Evolutionary conservation across 2,113 vertebrate genomes (phyloP), one percentile per base, ranked within the genome.

Genomic region (Eurypyga helias): DNA sequence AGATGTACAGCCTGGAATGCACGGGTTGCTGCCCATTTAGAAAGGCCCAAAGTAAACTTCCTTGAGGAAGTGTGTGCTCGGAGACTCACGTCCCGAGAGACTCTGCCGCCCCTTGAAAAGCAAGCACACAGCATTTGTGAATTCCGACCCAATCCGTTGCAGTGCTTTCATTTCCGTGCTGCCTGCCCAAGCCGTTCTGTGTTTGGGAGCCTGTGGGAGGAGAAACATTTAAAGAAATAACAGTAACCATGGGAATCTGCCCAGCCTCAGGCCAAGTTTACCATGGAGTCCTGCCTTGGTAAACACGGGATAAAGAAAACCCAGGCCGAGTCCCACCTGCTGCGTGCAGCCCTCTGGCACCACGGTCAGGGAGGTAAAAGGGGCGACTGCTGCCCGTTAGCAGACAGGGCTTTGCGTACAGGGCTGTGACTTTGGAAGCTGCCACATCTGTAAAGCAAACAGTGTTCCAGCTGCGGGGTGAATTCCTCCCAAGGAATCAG

Each of bases 41-140:
- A 81, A 61, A 87, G 95, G 76, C 86, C 92, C 90, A 90, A 90
- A 90, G 94, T 86, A 95, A 95, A 92, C 95, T 92, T 96, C 92
- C 83, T 89, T 81, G 51, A 94, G 94, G 92, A 97, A 89, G 69
- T 6, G 38, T 70, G 76, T 73, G 83, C 90, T 81, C 69, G 36
- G 91, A 82, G 73, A 9, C 31, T 83, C 23, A 0, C 28, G 19
- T 92, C 94, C 91, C 77, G 11, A 25, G 86, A 87, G 89, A 41
- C 76, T 62, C 65, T 17, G 71, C 88, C 93, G 92, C 92, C 64
- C 2, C 0, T 41, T 73, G 83, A 34, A 87, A 84, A 65, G 76
- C 43, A 81, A 92, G 86, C 73, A 21, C 18, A 2, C 23, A 12
- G 89, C 29, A 0, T 52, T 70, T 79, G 86, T 83, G 73, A 84